Conservation (phyloP, 2,888 invertebrate genomes). For the Caenorhabditis wallacei region DNA sequence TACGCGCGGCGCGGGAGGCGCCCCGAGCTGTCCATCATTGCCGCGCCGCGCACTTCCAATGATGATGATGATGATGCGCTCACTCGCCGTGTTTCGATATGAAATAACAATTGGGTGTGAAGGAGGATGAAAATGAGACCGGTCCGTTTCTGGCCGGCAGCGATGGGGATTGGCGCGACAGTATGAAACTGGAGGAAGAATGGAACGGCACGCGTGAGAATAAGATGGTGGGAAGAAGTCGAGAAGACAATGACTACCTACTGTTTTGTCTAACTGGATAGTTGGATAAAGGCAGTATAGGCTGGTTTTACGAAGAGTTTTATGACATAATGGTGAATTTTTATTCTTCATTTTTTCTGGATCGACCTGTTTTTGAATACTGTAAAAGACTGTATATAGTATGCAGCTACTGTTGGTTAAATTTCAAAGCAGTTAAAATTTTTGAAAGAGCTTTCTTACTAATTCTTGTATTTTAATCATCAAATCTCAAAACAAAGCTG, state of each 20-base stretch:
- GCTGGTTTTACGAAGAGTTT: not conserved
- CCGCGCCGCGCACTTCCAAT: not conserved
- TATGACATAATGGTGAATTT: too few relatives aligned
- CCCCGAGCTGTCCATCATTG: slow-evolving; percentile 43
- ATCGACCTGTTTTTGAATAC: too few relatives aligned
- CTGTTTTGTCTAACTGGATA: slow-evolving; percentile 36
- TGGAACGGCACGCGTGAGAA: not conserved
- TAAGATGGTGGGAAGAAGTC: not conserved
- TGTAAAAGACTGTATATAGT: too few relatives aligned
- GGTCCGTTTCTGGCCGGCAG: slow-evolving; percentile 11
- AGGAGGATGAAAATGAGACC: slow-evolving; percentile 28
- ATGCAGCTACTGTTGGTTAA: too few relatives aligned
- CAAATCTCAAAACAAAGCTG: too few relatives aligned
- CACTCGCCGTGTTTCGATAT: slow-evolving; percentile 41
- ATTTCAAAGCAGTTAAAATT: too few relatives aligned
- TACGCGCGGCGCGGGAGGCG: slow-evolving; percentile 13
- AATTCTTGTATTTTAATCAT: too few relatives aligned
- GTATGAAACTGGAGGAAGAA: not conserved
- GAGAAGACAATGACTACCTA: slow-evolving; percentile 41
- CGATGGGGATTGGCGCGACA: not conserved
- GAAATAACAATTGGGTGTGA: slow-evolving; percentile 52
- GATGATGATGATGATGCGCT: slow-evolving; percentile 37
- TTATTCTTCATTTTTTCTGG: too few relatives aligned
- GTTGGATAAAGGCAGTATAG: not conserved
- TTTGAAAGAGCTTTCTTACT: too few relatives aligned